phyloP scores from a whole-genome alignment of 2,888 invertebrate species.

The Hoplodrina blanda region DNA sequence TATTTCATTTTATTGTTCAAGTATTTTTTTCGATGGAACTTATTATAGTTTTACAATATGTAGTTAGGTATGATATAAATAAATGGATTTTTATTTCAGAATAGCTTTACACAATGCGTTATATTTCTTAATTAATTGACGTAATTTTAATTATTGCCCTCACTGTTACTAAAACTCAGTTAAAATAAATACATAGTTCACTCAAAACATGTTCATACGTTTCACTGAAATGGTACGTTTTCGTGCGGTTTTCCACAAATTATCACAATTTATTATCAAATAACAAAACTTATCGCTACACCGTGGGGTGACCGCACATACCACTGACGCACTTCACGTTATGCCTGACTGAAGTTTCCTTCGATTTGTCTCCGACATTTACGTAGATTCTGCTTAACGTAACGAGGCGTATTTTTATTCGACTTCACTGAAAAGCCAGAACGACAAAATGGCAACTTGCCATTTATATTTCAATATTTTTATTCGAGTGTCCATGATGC shows the following conservation, averaged over 20 bases:
- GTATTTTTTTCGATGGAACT: conserved; percentile 5
- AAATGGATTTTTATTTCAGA: conserved; percentile 3
- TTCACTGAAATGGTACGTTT: conserved; percentile 47
- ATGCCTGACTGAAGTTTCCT: conserved; percentile 69
- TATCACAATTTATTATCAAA: conserved; percentile 43
- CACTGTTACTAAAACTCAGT: conserved; percentile 19
- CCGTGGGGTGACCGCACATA: conserved; percentile 47
- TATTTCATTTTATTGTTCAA: conserved; percentile 27
- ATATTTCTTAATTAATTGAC: conserved; percentile 1
- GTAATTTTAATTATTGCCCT: conserved; percentile 31
- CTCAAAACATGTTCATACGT: conserved; percentile 31
- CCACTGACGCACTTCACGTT: conserved; percentile 70
- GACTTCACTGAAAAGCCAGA: conserved; percentile 79
- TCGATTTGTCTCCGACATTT: conserved; percentile 72
- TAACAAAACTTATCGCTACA: conserved; percentile 47
- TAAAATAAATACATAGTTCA: conserved; percentile 34
- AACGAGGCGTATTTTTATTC: conserved; percentile 83
- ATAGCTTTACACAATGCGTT: not conserved
- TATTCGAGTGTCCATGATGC: conserved; percentile 64
- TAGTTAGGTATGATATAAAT: not conserved
- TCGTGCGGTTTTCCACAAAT: conserved; percentile 43
- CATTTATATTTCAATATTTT: conserved; percentile 77
- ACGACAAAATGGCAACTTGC: conserved; percentile 85
- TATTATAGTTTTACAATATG: conserved; percentile 18
- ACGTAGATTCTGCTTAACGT: conserved; percentile 74